These are phyloP conservation scores for Marcusenius ussheri DNA, from an alignment of 2,113 vertebrate genomes.

Conservation along the genomic window DNA sequence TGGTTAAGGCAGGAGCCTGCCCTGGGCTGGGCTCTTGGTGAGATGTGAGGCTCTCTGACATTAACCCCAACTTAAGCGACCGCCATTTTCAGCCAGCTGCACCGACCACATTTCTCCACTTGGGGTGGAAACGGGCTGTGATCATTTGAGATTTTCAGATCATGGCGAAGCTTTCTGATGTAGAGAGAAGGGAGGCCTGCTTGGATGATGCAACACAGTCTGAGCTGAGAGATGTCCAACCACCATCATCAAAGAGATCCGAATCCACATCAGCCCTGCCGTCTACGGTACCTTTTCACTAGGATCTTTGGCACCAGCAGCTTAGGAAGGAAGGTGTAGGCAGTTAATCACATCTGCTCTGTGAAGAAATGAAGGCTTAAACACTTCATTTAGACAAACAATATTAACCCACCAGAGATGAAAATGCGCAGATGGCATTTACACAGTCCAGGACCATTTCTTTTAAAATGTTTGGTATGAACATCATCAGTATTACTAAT, in stretches of 20 bases:
- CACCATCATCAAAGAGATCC: not conserved
- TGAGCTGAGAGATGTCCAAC: not conserved
- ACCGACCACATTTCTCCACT: not conserved
- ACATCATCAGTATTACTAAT: constrained; percentile 20
- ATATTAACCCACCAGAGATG: not conserved
- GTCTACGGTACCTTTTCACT: not conserved
- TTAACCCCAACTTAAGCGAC: not conserved
- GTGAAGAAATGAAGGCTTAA: not conserved
- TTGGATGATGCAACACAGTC: not conserved
- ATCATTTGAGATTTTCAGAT: not conserved
- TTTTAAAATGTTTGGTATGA: not conserved
- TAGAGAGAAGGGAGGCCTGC: not conserved
- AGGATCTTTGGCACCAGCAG: not conserved
- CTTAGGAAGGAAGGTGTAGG: not conserved
- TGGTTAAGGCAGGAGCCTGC: constrained; percentile 44
- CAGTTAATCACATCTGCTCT: not conserved
- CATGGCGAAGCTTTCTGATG: not conserved
- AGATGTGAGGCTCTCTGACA: constrained; percentile 9
- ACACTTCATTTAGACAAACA: not conserved
- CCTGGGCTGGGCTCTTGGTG: constrained; percentile 16
- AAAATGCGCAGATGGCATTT: not conserved
- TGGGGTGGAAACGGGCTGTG: not conserved
- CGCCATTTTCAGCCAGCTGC: not conserved
- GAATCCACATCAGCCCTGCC: not conserved
- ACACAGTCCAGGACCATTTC: not conserved